Percentiles rank a stretch among this genome's conserved stretches.
Conservation (phyloP, 23 tunicate genomes). For the Trididemnum miniatum region DNA sequence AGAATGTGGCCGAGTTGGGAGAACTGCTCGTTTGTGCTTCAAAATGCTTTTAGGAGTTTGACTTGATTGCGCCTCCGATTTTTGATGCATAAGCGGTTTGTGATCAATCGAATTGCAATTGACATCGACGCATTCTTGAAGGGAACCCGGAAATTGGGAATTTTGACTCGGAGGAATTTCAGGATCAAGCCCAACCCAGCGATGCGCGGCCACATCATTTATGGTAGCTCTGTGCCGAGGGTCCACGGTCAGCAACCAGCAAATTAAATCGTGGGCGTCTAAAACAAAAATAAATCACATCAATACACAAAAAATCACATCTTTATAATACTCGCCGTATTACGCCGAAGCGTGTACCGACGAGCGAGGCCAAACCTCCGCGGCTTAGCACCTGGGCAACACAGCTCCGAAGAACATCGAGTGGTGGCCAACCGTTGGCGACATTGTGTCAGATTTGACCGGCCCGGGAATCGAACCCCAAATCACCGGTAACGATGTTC, state of each 20-base stretch:
- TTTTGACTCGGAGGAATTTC: not conserved
- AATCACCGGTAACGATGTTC: no score
- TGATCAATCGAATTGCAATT: not conserved
- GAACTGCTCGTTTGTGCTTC: not conserved
- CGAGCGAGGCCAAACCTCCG: no score
- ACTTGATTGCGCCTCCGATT: not conserved
- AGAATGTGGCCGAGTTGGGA: not conserved
- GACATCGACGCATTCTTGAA: not conserved
- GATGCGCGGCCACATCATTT: constrained; percentile 54
- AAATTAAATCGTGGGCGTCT: constrained; percentile 60
- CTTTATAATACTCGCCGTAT: no score
- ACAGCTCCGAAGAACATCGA: no score
- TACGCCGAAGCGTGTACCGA: no score
- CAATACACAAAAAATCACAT: no score
- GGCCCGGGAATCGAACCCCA: no score
- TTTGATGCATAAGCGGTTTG: not conserved
- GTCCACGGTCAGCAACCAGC: constrained; percentile 57
- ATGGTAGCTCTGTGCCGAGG: constrained; percentile 60
- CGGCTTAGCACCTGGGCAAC: no score
- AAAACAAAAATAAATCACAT: constrained; percentile 3
- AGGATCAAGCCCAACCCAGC: constrained; percentile 33
- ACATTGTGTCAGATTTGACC: no score
- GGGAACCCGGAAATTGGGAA: not conserved
- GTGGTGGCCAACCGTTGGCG: no score
- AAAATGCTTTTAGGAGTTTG: constrained; percentile 10